phyloP scores from a whole-genome alignment of 2,797 vertebrate species.

The Stomatorhinus walkeri region DNA sequence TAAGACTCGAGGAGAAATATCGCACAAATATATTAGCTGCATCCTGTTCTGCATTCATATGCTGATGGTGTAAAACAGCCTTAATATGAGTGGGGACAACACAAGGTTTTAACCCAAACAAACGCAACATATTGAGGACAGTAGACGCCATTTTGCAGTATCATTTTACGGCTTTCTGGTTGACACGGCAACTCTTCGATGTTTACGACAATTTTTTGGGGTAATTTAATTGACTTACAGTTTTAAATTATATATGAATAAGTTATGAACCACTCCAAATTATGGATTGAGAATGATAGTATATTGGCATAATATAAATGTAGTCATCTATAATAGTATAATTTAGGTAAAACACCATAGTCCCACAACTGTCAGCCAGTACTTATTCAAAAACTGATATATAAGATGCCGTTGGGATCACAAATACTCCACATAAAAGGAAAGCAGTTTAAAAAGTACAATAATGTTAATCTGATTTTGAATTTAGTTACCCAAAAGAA shows the following conservation, averaged over 20 bases:
- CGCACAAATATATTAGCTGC: background rate
- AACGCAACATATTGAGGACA: slow-evolving; percentile 27
- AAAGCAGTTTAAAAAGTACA: background rate
- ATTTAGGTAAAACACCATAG: background rate
- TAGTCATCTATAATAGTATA: background rate
- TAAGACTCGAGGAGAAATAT: slow-evolving; percentile 1
- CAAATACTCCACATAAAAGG: background rate
- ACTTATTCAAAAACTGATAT: background rate
- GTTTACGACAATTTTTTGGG: background rate
- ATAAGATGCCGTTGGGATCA: background rate
- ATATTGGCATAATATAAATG: background rate
- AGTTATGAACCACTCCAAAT: background rate
- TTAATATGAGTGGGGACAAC: background rate
- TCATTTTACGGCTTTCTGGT: background rate
- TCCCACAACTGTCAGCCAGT: background rate
- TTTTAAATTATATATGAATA: background rate
- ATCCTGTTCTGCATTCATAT: background rate
- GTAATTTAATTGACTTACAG: background rate
- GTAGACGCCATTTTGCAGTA: slow-evolving; percentile 50
- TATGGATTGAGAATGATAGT: background rate
- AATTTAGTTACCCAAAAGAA: background rate
- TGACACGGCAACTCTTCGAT: background rate
- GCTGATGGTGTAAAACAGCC: background rate
- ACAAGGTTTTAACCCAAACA: background rate
- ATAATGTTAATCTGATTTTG: background rate